A percentile compares a stretch with the other conserved stretches of the same genome.
Conservation (phyloP, 2,113 vertebrate species). For the Struthidea cinerea region DNA sequence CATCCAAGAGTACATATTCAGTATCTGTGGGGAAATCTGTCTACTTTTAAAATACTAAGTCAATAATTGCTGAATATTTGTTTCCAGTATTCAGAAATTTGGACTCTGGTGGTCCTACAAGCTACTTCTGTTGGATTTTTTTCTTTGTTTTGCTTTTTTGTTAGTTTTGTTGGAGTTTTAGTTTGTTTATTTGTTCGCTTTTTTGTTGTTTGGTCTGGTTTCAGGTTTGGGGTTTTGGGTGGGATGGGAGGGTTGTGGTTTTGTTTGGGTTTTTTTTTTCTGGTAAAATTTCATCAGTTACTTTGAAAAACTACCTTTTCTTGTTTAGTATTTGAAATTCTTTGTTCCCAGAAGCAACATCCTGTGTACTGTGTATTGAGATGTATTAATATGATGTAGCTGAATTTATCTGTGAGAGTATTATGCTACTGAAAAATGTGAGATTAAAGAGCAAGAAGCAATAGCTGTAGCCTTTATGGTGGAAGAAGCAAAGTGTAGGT, state of each 20-base stretch:
- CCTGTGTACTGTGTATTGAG: not conserved
- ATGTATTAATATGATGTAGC: not conserved
- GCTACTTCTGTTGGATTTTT: not conserved
- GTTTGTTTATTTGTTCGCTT: not conserved
- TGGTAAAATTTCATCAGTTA: not conserved
- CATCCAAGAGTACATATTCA: not conserved
- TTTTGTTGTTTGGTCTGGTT: not conserved
- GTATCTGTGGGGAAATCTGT: not conserved
- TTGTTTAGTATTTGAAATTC: not conserved
- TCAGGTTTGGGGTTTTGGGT: fast-evolving
- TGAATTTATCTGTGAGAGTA: not conserved
- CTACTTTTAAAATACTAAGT: not conserved
- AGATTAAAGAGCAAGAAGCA: not conserved
- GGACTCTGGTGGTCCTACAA: not conserved
- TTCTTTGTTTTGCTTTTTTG: not conserved
- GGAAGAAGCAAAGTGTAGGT: not conserved
- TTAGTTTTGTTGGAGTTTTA: not conserved
- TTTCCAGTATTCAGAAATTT: not conserved
- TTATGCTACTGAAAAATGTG: not conserved
- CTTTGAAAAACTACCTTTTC: not conserved
- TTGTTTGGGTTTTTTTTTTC: not conserved
- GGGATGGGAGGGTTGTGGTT: not conserved
- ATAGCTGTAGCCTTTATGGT: not conserved
- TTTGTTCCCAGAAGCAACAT: not conserved
- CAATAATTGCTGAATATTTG: not conserved